These are phyloP conservation scores for Hippoglossus hippoglossus DNA, from an alignment of 2,797 vertebrate species.

Conservation along the genomic window DNA sequence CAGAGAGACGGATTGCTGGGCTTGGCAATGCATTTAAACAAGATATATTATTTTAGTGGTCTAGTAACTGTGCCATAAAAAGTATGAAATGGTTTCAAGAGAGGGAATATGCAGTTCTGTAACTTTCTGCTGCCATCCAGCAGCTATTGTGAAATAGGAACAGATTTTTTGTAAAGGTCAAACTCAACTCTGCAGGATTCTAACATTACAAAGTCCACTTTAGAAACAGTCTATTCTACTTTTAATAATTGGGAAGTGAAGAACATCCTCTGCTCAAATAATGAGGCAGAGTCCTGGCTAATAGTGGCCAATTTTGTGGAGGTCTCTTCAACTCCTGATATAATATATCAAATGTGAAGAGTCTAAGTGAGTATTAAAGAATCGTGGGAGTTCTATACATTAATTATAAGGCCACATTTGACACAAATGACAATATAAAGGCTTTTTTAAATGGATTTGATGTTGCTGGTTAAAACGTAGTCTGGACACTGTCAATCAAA, in stretches of 20 bases:
- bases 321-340: slow-evolving; percentile 12
- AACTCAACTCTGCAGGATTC: slow-evolving; percentile 4
- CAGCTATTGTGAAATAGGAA: neutral
- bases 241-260: slow-evolving; percentile 1
- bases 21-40: slow-evolving; percentile 51
- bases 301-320: slow-evolving; percentile 1
- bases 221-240: neutral
- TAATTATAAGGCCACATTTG: slow-evolving; percentile 27
- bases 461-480: slow-evolving; percentile 6
- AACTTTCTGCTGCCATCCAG: slow-evolving; percentile 4
- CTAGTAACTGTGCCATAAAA: slow-evolving; percentile 45
- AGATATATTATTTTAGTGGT: slow-evolving; percentile 49
- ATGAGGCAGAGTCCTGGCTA: slow-evolving; percentile 10
- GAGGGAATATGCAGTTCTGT: neutral
- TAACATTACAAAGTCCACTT: neutral
- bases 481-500: neutral
- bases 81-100: neutral
- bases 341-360: slow-evolving; percentile 1
- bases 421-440: slow-evolving; percentile 29
- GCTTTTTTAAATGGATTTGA: neutral
- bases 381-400: slow-evolving; percentile 24
- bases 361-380: slow-evolving; percentile 10
- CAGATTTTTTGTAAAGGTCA: slow-evolving; percentile 14
- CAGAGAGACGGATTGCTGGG: slow-evolving; percentile 55
- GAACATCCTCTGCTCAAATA: slow-evolving; percentile 24